These are phyloP conservation scores for Poicephalus gulielmi DNA, from an alignment of 2,113 vertebrate species.

Conservation along the genomic window DNA sequence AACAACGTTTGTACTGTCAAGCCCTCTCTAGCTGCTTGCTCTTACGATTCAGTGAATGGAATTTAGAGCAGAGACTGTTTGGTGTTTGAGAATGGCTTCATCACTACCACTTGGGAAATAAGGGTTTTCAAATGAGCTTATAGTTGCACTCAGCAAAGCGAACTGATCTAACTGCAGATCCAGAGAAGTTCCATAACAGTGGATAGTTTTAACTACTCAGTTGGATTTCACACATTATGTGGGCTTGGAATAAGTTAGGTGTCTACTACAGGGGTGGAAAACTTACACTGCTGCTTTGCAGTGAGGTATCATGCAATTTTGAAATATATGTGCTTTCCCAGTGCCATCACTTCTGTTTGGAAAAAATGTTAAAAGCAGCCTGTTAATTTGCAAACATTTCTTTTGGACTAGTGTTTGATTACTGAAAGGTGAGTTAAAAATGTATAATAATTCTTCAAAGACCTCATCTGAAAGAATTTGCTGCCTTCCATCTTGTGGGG, in stretches of 20 bases:
- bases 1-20: slow-evolving; percentile 24
- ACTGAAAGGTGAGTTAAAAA: background rate
- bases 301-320: background rate
- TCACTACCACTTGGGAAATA: background rate
- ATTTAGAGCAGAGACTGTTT: background rate
- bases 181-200: background rate
- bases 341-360: background rate
- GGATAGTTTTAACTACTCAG: background rate
- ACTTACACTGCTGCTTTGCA: background rate
- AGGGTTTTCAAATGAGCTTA: slow-evolving; percentile 17
- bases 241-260: background rate
- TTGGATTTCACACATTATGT: background rate
- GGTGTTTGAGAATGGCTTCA: background rate
- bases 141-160: background rate
- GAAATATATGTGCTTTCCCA: background rate
- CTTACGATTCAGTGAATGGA: background rate
- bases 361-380: background rate
- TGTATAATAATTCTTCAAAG: background rate
- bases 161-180: background rate
- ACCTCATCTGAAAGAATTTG: background rate
- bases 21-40: slow-evolving; percentile 24
- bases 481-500: background rate
- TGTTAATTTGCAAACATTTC: background rate
- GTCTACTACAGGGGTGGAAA: background rate
- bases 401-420: background rate